Conservation (phyloP, 2,888 invertebrate species). For the Zhengitettix transpicula region DNA sequence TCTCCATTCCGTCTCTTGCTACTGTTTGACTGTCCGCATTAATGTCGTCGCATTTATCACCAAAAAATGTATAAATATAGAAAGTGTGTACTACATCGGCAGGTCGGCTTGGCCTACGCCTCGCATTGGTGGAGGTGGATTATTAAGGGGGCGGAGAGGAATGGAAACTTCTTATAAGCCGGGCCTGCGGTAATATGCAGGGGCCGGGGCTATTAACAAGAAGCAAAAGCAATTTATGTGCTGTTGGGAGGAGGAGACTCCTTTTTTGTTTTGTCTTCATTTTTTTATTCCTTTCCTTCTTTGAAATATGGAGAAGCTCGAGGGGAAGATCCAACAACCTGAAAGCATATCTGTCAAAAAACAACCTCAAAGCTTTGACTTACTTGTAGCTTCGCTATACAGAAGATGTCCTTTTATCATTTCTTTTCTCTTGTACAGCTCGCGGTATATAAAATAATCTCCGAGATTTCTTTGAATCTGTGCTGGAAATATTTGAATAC, state of each 20-base stretch:
- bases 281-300: constrained; percentile 3
- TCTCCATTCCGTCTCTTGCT: no score
- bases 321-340: constrained; percentile 1
- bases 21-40: no score
- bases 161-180: background rate
- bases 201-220: constrained; percentile 9
- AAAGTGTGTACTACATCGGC: background rate
- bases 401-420: background rate
- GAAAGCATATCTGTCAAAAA: constrained; percentile 6
- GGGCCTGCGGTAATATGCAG: constrained; percentile 6
- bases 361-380: constrained; percentile 2
- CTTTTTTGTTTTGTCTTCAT: constrained; percentile 1
- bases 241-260: constrained; percentile 3
- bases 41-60: no score
- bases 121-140: background rate
- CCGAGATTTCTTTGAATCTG: no score
- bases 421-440: no score
- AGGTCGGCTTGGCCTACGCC: background rate
- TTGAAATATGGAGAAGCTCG: constrained; percentile 5
- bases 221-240: constrained; percentile 12
- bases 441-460: no score
- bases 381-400: background rate
- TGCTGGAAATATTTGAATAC: no score
- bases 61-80: no score
- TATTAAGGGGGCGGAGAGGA: background rate